Base-by-base conservation (phyloP, 2,888 invertebrate species). In the Psylliodes chrysocephalus region DNA sequence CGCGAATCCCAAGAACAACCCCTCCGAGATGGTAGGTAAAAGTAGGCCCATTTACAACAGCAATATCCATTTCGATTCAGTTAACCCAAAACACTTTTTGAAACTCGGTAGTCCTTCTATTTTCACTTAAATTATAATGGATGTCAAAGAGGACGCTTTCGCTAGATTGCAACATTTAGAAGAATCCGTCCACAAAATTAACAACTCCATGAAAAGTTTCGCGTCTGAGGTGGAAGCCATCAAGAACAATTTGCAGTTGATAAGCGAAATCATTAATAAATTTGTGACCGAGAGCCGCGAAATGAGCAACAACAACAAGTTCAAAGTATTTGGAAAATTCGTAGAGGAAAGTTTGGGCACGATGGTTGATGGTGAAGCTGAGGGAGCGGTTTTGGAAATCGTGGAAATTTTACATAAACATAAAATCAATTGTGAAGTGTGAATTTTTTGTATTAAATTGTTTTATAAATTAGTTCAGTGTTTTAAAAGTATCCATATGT, bases 331-430 rank as follows among this genome's bases (percentile, higher is more conserved):
- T 42, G 65, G 68, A 2, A 70, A 67, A 52, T 72, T 72, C 46
- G 70, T 72, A 1, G 67, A 69, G 35, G 69, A 71, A 18, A 72
- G 64, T 60, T 66, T 72, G 57, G 33, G 46, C 7, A 46, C 46
- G 1, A 70, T 72, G 67, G 44, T 66, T 8, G 54, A 63, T 40
- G 59, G 42, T 7, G 68, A 70, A 17, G 69, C 68, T 15, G 71
- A 72, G 6, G 60, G 64, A 22, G 71, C 66, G 0, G 71, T 72
- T 12, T 52, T 71, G 33, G 72, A 72, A 63, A 71, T 72, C 42
- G 69, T 72, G 30, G 71, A 72, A 44, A 46, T 71, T 60, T 62
- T 72, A 35, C 70, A 68, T 54, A 72, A 72, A 61, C 69, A 72
- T 60, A 63, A 66, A 56, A 62, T 64, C 35, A 51, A 64, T 22